Conservation (phyloP, 2,888 invertebrate genomes). For the Macropis europaea region DNA sequence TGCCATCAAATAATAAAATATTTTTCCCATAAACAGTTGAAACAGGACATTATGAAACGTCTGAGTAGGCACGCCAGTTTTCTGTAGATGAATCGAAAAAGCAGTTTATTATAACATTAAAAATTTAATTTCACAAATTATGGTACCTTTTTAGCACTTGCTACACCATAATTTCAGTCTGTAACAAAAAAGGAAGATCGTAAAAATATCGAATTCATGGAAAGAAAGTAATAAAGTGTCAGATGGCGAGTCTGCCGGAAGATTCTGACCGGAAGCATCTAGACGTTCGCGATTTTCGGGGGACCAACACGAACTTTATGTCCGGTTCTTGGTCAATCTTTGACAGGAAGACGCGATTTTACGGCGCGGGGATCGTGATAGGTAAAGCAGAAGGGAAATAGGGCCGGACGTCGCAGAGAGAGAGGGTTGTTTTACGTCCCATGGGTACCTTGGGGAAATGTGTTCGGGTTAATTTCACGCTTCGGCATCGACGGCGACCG, state of each 20-base stretch:
- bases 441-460: conserved; percentile 70
- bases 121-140: no score
- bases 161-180: no score
- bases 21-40: no score
- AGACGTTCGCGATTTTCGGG: background rate
- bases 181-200: no score
- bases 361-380: background rate
- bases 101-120: no score
- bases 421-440: conserved; percentile 60
- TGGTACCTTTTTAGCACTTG: no score
- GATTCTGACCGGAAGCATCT: background rate
- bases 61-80: no score
- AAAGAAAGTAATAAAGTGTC: no score
- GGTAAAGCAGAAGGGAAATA: conserved; percentile 58
- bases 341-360: conserved; percentile 26
- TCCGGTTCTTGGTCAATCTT: background rate
- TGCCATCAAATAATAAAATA: no score
- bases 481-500: conserved; percentile 59
- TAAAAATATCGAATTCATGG: no score
- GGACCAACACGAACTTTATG: background rate
- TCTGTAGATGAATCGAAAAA: no score
- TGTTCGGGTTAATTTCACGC: conserved; percentile 72
- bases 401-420: conserved; percentile 63
- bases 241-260: background rate
- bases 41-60: no score